phyloP scores from a whole-genome alignment of 1,140 invertebrate species.

The Drosophila asahinai region DNA sequence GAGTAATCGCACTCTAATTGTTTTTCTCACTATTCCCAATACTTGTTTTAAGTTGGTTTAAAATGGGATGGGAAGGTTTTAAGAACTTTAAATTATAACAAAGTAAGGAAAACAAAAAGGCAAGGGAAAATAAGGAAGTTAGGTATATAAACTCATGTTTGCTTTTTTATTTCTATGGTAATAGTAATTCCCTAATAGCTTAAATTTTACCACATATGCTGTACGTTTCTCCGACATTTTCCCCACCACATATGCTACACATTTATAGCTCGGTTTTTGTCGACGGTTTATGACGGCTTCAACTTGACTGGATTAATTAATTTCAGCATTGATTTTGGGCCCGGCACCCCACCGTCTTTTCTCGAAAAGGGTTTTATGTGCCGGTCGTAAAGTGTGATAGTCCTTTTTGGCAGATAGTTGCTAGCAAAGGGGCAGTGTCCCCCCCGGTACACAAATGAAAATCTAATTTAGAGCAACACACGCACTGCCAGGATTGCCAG shows the following conservation, averaged over 20 bases:
- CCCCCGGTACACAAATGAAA: conserved; percentile 65
- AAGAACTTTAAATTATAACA: too few relatives aligned
- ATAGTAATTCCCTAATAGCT: too few relatives aligned
- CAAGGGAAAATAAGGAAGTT: too few relatives aligned
- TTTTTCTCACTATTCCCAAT: too few relatives aligned
- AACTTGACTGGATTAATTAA: conserved; percentile 62
- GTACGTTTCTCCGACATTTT: background rate
- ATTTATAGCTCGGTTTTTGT: background rate
- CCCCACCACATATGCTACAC: background rate
- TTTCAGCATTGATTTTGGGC: conserved; percentile 61
- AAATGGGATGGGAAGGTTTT: too few relatives aligned
- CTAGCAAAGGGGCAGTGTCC: conserved; percentile 10
- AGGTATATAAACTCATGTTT: too few relatives aligned
- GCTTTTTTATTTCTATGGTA: too few relatives aligned
- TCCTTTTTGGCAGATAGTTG: conserved; percentile 41
- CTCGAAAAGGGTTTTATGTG: conserved; percentile 62
- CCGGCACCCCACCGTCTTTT: background rate
- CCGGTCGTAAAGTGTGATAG: conserved; percentile 63
- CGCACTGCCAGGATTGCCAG: conserved; percentile 23
- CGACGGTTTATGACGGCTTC: conserved; percentile 31
- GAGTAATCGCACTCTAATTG: too few relatives aligned
- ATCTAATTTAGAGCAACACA: conserved; percentile 79
- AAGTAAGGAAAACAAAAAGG: too few relatives aligned
- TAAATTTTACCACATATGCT: background rate
- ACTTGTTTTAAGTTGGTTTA: too few relatives aligned